These are phyloP conservation scores for Micromesistius poutassou DNA, from an alignment of 2,797 vertebrate genomes.

Conservation along the genomic window DNA sequence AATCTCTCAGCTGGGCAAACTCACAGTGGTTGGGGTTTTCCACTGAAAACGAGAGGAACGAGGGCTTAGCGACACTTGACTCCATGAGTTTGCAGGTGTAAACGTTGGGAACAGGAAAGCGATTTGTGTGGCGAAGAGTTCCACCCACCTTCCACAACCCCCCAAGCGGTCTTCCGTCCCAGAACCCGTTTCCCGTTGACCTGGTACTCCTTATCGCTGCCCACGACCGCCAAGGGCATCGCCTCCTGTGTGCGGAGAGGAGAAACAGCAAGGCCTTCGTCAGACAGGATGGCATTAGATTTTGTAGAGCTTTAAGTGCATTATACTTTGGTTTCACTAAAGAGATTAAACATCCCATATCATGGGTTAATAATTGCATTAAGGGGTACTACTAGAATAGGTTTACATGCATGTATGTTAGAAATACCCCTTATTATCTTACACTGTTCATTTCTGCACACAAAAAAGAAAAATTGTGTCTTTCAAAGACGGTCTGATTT, in stretches of 20 bases:
- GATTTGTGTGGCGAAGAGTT: neutral
- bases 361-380: no score
- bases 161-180: conserved; percentile 95
- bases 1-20: conserved; percentile 94
- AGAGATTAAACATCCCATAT: neutral
- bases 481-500: no score
- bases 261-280: neutral
- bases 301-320: neutral
- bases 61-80: neutral
- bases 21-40: conserved; percentile 97
- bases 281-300: neutral
- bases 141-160: conserved; percentile 90
- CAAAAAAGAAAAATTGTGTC: no score
- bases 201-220: conserved; percentile 97
- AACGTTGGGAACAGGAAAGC: neutral
- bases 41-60: conserved; percentile 72
- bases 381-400: no score
- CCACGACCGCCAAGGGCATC: conserved; percentile 97
- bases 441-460: no score
- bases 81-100: neutral
- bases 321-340: neutral
- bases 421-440: no score
- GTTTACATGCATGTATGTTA: no score
- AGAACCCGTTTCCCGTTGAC: conserved; percentile 92
- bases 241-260: conserved; percentile 78